Evolutionary conservation across 2,888 invertebrate species (phyloP).

Genomic region (Drosophila borborema): DNA sequence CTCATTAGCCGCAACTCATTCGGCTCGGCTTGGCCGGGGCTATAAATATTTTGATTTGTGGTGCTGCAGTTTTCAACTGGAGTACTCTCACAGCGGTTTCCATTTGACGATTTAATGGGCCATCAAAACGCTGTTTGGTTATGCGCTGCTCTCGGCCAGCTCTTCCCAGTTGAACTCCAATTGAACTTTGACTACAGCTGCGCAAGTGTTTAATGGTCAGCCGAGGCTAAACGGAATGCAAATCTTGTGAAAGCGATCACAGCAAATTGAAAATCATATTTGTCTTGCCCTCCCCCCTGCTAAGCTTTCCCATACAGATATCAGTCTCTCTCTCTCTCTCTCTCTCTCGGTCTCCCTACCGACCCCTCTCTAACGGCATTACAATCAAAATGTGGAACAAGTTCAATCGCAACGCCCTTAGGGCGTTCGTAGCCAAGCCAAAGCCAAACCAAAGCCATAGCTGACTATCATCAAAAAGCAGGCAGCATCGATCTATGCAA

Average conservation of each 20-base stretch:
- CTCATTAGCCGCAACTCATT: constrained; percentile 62
- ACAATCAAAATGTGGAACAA: constrained; percentile 83
- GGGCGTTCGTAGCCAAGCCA: constrained; percentile 48
- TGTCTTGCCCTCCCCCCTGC: constrained; percentile 55
- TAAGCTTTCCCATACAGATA: constrained; percentile 42
- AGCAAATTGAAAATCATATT: constrained; percentile 79
- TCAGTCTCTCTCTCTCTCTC: background rate
- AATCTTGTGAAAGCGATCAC: constrained; percentile 76
- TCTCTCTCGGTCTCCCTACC: background rate
- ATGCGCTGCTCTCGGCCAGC: constrained; percentile 6
- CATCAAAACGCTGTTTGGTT: constrained; percentile 50
- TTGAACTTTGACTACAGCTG: constrained; percentile 68
- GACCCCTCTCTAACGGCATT: constrained; percentile 54
- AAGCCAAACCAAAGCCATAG: constrained; percentile 38
- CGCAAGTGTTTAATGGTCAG: constrained; percentile 72
- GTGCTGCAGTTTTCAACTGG: constrained; percentile 60
- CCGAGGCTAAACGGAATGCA: constrained; percentile 50
- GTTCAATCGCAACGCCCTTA: constrained; percentile 80
- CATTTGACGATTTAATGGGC: constrained; percentile 68
- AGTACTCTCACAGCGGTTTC: constrained; percentile 52
- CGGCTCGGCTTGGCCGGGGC: constrained; percentile 35
- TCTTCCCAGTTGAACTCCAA: constrained; percentile 48
- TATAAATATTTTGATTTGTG: constrained; percentile 78
- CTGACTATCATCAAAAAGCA: constrained; percentile 71
- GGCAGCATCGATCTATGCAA: constrained; percentile 69